Conservation (phyloP, 2,888 invertebrate species). For the Epinotia ramella region DNA sequence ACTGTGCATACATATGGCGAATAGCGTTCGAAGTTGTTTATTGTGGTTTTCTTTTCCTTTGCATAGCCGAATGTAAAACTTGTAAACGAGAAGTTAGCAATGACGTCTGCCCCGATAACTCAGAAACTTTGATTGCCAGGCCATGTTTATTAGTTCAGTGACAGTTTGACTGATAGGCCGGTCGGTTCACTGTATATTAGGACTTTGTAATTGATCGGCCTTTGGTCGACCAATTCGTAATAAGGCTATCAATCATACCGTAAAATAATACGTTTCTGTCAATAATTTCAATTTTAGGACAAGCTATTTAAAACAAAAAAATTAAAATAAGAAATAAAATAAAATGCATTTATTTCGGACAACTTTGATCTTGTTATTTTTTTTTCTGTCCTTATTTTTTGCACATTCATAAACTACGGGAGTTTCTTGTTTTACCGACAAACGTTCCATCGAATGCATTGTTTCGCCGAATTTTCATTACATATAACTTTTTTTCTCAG, state of each 20-base stretch:
- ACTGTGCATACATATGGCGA: neutral
- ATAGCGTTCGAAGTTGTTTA: neutral
- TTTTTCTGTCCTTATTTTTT: too few species aligned
- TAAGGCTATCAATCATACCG: conserved; percentile 1
- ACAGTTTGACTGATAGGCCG: conserved; percentile 17
- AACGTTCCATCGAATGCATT: too few species aligned
- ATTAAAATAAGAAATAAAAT: too few species aligned
- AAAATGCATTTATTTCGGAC: too few species aligned
- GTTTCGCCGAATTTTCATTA: too few species aligned
- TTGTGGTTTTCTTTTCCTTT: neutral
- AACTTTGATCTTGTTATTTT: too few species aligned
- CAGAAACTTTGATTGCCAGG: neutral
- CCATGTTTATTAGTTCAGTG: conserved; percentile 9
- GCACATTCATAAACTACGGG: too few species aligned
- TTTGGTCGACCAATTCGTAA: neutral
- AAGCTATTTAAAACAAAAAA: too few species aligned
- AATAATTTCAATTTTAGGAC: too few species aligned
- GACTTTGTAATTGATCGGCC: conserved; percentile 19
- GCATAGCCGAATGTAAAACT: neutral
- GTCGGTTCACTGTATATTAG: neutral
- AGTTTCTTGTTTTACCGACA: too few species aligned
- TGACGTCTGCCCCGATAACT: neutral
- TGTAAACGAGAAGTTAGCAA: neutral
- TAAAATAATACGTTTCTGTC: neutral
- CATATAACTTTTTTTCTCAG: too few species aligned